phyloP scores from a whole-genome alignment of 1,140 invertebrate species.

The Oryctes rhinoceros region DNA sequence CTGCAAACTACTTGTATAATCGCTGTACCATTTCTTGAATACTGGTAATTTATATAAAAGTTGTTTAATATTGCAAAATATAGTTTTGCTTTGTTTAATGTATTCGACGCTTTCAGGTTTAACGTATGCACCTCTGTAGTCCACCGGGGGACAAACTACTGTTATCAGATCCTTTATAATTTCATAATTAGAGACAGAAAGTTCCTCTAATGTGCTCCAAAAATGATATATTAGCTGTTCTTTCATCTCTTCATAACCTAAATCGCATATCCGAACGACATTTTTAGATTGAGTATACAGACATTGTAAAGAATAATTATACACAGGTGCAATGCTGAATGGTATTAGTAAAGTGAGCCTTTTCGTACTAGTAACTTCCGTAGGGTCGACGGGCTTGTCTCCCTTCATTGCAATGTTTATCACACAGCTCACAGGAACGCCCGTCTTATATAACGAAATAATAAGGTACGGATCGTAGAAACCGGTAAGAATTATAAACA shows the following conservation, averaged over 20 bases:
- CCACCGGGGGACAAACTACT: not conserved
- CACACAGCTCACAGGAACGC: slow-evolving; percentile 9
- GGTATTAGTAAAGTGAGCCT: not conserved
- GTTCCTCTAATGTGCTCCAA: slow-evolving; percentile 10
- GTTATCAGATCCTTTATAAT: slow-evolving; percentile 6
- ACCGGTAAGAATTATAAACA: slow-evolving; percentile 33
- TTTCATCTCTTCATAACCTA: slow-evolving; percentile 6
- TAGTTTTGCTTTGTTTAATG: not conserved
- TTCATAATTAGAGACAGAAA: not conserved
- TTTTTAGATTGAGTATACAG: not conserved
- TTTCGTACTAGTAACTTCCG: not conserved
- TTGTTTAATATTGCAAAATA: not conserved
- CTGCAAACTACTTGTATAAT: slow-evolving; percentile 2
- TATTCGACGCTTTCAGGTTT: not conserved
- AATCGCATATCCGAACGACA: not conserved
- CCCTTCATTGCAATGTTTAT: slow-evolving; percentile 1
- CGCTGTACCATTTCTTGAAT: not conserved
- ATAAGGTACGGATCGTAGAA: slow-evolving; percentile 37
- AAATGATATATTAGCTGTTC: slow-evolving; percentile 26
- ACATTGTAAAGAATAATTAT: slow-evolving; percentile 20
- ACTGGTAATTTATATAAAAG: slow-evolving; percentile 7
- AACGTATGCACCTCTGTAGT: not conserved
- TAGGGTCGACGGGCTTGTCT: slow-evolving; percentile 19
- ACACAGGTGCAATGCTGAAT: slow-evolving; percentile 13
- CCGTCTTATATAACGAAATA: not conserved